A percentile compares a stretch with the other conserved stretches of the same genome.
Evolutionary conservation across 2,888 invertebrate genomes (phyloP).

Genomic region (Acleris holmiana): DNA sequence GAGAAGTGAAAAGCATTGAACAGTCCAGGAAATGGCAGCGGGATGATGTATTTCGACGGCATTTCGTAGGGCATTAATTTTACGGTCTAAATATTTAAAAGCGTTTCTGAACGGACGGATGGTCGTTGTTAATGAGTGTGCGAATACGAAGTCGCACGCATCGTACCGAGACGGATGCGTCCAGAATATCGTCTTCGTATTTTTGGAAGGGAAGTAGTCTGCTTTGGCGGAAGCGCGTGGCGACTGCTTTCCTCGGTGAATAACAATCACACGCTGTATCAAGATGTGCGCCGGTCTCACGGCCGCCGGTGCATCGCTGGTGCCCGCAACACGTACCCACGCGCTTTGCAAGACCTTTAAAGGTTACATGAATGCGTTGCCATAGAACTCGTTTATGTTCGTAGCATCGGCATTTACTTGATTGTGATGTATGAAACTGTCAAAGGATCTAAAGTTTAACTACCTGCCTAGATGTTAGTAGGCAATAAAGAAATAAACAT

Average conservation of each 20-base stretch:
- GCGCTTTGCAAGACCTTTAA: slow-evolving; percentile 53
- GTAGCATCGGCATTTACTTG: slow-evolving; percentile 16
- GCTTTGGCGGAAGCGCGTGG: slow-evolving; percentile 65
- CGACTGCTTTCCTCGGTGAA: slow-evolving; percentile 70
- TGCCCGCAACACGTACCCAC: slow-evolving; percentile 51
- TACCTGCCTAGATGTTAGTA: background rate
- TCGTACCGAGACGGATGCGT: slow-evolving; percentile 64
- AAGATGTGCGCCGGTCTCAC: slow-evolving; percentile 59
- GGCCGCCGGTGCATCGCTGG: slow-evolving; percentile 53
- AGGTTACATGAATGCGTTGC: slow-evolving; percentile 65
- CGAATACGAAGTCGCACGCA: slow-evolving; percentile 58
- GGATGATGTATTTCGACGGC: slow-evolving; percentile 36
- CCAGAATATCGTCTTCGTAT: slow-evolving; percentile 66
- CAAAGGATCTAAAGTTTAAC: slow-evolving; percentile 17
- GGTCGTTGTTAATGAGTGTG: slow-evolving; percentile 56
- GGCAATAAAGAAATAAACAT: background rate
- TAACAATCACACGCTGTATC: slow-evolving; percentile 57
- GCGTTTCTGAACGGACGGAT: slow-evolving; percentile 43
- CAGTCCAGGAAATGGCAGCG: slow-evolving; percentile 7
- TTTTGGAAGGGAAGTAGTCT: slow-evolving; percentile 69
- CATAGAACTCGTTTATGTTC: slow-evolving; percentile 55
- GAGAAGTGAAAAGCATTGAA: slow-evolving; percentile 22
- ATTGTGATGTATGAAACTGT: slow-evolving; percentile 25
- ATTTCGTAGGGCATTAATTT: slow-evolving; percentile 49
- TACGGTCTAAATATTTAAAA: slow-evolving; percentile 46